Percentiles rank a stretch among this genome's conserved stretches.
Evolutionary conservation across 2,888 invertebrate species (phyloP).

Genomic region (Cephus pygmeus): DNA sequence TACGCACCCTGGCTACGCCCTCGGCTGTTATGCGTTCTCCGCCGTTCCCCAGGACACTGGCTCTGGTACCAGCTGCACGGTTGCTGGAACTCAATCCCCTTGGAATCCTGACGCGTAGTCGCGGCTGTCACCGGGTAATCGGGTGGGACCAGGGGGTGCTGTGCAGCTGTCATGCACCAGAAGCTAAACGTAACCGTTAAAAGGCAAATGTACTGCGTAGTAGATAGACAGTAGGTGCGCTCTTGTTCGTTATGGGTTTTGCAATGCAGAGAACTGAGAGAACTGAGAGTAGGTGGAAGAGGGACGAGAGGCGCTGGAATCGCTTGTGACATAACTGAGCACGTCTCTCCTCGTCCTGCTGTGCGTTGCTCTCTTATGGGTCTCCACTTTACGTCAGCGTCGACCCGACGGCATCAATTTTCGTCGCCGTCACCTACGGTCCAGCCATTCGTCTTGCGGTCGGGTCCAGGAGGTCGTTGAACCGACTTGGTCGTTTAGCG

Average conservation of each 20-base stretch:
- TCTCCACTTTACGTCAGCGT: background rate
- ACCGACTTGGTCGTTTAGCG: slow-evolving; percentile 7
- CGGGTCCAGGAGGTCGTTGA: slow-evolving; percentile 21
- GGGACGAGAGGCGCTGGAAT: background rate
- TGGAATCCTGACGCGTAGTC: background rate
- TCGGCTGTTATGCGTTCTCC: background rate
- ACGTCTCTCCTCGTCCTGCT: background rate
- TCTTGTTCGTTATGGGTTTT: background rate
- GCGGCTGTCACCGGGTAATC: background rate
- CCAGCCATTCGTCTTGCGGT: slow-evolving; percentile 13
- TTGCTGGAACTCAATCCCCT: background rate
- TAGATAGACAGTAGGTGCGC: background rate
- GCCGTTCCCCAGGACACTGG: background rate
- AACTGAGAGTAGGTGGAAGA: background rate
- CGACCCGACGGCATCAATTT: background rate
- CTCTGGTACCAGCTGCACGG: background rate
- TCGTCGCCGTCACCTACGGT: background rate
- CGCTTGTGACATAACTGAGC: background rate
- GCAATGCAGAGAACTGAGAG: background rate
- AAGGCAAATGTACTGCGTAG: background rate
- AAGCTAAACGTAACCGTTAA: background rate
- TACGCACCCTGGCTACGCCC: background rate
- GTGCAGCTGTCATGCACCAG: background rate
- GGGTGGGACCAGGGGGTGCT: background rate
- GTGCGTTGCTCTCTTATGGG: background rate